phyloP scores from a whole-genome alignment of 92 coral and sea anemone species.

The Parazoanthus swiftii region DNA sequence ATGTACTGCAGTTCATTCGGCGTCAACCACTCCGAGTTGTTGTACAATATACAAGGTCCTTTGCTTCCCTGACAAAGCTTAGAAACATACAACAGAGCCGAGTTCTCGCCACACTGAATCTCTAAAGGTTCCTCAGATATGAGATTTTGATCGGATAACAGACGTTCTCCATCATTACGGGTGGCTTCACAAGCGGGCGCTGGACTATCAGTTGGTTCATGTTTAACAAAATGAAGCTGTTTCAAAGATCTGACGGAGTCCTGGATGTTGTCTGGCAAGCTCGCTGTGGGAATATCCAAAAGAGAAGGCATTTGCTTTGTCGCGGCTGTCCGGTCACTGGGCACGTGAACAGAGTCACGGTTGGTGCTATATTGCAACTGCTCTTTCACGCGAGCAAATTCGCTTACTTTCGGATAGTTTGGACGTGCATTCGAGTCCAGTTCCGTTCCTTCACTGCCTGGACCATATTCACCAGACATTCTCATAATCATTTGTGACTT shows the following conservation, averaged over 20 bases:
- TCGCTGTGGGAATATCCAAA: constrained; percentile 4
- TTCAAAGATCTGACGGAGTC: constrained; percentile 16
- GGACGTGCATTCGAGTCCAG: constrained; percentile 14
- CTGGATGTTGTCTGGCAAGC: neutral
- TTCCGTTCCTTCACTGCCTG: constrained; percentile 11
- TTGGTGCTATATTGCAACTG: constrained; percentile 29
- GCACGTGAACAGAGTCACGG: constrained; percentile 33
- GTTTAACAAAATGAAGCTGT: constrained; percentile 36
- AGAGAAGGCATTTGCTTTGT: constrained; percentile 32
- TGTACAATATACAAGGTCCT: constrained; percentile 94
- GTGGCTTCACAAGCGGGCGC: constrained; percentile 53
- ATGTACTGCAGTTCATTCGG: constrained; percentile 98
- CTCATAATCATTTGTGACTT: constrained; percentile 21
- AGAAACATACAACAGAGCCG: constrained; percentile 90
- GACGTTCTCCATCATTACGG: constrained; percentile 52
- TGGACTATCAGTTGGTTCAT: constrained; percentile 27
- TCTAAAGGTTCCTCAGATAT: constrained; percentile 90
- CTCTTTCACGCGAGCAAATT: constrained; percentile 33
- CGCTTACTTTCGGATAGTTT: constrained; percentile 13
- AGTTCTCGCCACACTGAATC: constrained; percentile 96
- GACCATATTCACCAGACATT: constrained; percentile 21
- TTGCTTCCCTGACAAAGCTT: constrained; percentile 98
- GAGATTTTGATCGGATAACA: constrained; percentile 50
- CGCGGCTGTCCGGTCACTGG: constrained; percentile 6
- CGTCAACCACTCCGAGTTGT: constrained; percentile 90